Conservation (phyloP, 2,113 vertebrate genomes). For the Vicugna pacos region DNA sequence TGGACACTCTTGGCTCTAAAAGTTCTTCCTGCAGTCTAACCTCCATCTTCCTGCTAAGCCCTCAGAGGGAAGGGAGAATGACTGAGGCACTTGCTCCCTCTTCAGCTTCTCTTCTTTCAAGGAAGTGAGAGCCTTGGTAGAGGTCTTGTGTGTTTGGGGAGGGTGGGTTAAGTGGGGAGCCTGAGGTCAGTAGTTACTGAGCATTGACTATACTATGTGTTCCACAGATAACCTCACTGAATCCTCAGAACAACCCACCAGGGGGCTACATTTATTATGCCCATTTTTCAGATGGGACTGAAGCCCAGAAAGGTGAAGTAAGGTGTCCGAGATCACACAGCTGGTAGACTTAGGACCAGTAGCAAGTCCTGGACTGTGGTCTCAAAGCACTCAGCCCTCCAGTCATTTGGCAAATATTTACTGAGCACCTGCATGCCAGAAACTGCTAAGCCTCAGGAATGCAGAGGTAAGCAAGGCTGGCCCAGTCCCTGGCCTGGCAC, state of each 20-base stretch:
- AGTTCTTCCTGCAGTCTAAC: not conserved
- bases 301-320: not conserved
- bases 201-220: not conserved
- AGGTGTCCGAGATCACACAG: not conserved
- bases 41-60: not conserved
- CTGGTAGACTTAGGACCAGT: not conserved
- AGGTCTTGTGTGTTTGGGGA: not conserved
- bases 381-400: not conserved
- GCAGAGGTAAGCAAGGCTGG: not conserved
- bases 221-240: not conserved
- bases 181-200: not conserved
- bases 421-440: not conserved
- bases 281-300: not conserved
- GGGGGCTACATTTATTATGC: not conserved
- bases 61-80: not conserved
- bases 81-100: not conserved
- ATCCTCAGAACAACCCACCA: not conserved
- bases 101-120: not conserved
- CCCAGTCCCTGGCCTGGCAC: not conserved
- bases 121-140: not conserved
- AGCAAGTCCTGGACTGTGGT: not conserved
- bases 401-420: not conserved
- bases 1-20: slow-evolving; percentile 25
- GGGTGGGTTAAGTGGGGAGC: not conserved
- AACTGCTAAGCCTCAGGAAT: not conserved